Evolutionary conservation across 64 coral and sea anemone species (phyloP).

Genomic region (Porites australiensis): DNA sequence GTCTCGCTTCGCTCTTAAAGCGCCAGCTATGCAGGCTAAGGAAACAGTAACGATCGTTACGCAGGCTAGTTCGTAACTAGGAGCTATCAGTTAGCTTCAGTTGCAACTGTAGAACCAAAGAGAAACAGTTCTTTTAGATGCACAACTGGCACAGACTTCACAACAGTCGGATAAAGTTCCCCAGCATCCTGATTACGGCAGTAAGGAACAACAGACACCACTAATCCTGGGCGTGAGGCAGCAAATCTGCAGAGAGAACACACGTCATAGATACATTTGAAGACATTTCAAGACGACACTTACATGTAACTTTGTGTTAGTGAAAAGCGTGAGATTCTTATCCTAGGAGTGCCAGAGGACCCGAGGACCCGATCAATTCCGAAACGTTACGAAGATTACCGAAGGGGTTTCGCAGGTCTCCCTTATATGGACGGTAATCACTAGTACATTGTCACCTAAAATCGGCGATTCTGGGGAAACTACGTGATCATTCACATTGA

Average conservation of each 20-base stretch:
- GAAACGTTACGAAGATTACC: no score
- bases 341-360: no score
- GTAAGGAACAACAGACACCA: slow-evolving; percentile 16
- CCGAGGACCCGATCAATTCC: no score
- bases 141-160: slow-evolving; percentile 7
- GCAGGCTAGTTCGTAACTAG: no score
- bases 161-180: neutral
- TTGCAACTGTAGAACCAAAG: slow-evolving; percentile 14
- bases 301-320: neutral
- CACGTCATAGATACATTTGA: neutral
- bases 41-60: no score
- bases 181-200: neutral
- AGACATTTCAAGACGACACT: neutral
- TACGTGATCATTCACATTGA: no score
- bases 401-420: no score
- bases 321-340: neutral
- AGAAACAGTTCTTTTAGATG: slow-evolving; percentile 35
- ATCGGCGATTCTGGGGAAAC: no score
- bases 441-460: no score
- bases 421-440: no score
- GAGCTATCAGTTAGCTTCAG: neutral
- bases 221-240: neutral
- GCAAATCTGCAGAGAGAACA: slow-evolving; percentile 12
- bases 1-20: no score
- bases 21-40: no score